phyloP scores from a whole-genome alignment of 2,113 vertebrate genomes.

The Trogon surrucura region DNA sequence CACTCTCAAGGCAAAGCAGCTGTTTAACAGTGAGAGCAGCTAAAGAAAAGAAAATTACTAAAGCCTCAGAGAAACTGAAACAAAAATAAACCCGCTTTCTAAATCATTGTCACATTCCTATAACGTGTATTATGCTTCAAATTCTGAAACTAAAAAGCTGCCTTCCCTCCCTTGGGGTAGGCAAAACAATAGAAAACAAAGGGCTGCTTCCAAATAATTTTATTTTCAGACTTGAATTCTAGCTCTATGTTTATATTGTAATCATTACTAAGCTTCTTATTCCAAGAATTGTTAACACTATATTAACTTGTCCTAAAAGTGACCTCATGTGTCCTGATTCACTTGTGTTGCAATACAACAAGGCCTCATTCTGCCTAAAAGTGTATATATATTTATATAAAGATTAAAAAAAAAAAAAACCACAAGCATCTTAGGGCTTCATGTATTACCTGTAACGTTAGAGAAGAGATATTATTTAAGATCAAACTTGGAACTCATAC shows the following conservation, averaged over 20 bases:
- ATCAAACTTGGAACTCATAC: background rate
- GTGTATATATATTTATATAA: background rate
- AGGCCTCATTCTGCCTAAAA: background rate
- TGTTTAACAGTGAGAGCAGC: fast-evolving
- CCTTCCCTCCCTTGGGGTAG: background rate
- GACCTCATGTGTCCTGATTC: background rate
- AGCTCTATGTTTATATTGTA: background rate
- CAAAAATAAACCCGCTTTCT: background rate
- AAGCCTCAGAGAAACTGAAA: background rate
- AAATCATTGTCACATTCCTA: background rate
- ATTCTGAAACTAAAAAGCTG: background rate
- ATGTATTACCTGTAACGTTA: background rate
- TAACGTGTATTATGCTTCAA: background rate
- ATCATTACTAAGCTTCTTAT: background rate
- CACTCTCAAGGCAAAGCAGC: background rate
- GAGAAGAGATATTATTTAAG: background rate
- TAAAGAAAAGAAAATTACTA: fast-evolving
- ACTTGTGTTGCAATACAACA: background rate
- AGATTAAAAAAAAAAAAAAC: background rate
- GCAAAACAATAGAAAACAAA: background rate
- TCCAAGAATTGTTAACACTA: background rate
- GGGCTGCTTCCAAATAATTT: background rate
- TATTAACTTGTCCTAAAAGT: background rate
- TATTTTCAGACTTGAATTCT: background rate
- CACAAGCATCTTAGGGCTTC: background rate